Conservation (phyloP, 2,113 vertebrate genomes). For the Anser cygnoides region DNA sequence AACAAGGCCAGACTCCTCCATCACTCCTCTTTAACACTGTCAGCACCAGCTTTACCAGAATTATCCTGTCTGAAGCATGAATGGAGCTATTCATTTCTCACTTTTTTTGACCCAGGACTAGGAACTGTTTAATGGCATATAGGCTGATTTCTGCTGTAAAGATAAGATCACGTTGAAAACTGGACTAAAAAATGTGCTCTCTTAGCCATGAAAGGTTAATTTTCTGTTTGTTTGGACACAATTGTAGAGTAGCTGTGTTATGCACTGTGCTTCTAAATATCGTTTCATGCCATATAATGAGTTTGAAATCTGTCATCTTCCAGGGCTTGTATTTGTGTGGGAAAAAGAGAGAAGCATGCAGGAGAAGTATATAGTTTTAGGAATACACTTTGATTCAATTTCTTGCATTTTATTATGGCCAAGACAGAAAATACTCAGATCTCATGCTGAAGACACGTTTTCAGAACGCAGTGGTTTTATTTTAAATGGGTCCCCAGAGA, state of each 20-base stretch:
- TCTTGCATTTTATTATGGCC: conserved; percentile 14
- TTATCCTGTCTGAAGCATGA: conserved; percentile 75
- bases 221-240: conserved; percentile 48
- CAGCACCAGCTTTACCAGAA: conserved; percentile 71
- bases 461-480: background rate
- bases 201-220: conserved; percentile 41
- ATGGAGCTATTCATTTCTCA: conserved; percentile 73
- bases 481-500: conserved; percentile 32
- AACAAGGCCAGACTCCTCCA: conserved; percentile 69
- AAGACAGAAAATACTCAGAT: background rate
- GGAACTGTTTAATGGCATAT: conserved; percentile 20
- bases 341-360: background rate
- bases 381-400: conserved; percentile 14
- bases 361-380: background rate
- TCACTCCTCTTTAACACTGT: conserved; percentile 73
- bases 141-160: conserved; percentile 55
- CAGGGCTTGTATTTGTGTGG: background rate
- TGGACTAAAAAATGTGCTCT: background rate
- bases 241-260: conserved; percentile 16
- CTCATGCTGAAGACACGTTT: background rate
- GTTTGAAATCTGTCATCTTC: conserved; percentile 47
- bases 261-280: conserved; percentile 10
- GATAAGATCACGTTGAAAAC: conserved; percentile 10
- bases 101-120: conserved; percentile 26
- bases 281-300: conserved; percentile 12